Percentiles rank a stretch among this genome's conserved stretches.
Conservation (phyloP, 1,140 invertebrate species). For the Euschistus heros region DNA sequence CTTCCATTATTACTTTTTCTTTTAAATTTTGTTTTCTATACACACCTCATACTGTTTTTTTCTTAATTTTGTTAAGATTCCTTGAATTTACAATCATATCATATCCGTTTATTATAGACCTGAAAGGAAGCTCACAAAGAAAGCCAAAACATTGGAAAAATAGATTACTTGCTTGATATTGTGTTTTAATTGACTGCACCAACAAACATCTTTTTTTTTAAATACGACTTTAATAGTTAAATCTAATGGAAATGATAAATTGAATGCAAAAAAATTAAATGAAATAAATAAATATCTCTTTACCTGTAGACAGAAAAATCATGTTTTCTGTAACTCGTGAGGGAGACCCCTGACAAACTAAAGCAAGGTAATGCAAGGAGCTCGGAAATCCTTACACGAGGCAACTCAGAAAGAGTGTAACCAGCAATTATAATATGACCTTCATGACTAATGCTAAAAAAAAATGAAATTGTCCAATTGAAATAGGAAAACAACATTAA, state of each 20-base stretch:
- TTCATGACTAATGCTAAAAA: conserved; percentile 39
- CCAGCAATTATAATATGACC: conserved; percentile 46
- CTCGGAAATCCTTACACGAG: conserved; percentile 33
- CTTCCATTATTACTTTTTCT: too few species aligned
- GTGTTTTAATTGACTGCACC: too few species aligned
- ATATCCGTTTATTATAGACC: too few species aligned
- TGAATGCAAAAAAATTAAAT: neutral
- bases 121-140: too few species aligned
- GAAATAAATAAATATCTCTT: neutral
- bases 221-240: too few species aligned
- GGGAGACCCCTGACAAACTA: conserved; percentile 43
- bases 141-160: too few species aligned
- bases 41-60: too few species aligned
- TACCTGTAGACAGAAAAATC: conserved; percentile 41
- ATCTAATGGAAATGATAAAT: neutral
- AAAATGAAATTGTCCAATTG: neutral
- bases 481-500: neutral
- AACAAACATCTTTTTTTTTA: too few species aligned
- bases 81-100: too few species aligned
- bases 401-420: conserved; percentile 39
- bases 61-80: too few species aligned
- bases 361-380: conserved; percentile 35
- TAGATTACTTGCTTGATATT: too few species aligned
- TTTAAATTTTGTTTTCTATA: too few species aligned
- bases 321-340: conserved; percentile 41